Evolutionary conservation across 2,113 vertebrate genomes (phyloP).

Genomic region (Coptodon rendalli): DNA sequence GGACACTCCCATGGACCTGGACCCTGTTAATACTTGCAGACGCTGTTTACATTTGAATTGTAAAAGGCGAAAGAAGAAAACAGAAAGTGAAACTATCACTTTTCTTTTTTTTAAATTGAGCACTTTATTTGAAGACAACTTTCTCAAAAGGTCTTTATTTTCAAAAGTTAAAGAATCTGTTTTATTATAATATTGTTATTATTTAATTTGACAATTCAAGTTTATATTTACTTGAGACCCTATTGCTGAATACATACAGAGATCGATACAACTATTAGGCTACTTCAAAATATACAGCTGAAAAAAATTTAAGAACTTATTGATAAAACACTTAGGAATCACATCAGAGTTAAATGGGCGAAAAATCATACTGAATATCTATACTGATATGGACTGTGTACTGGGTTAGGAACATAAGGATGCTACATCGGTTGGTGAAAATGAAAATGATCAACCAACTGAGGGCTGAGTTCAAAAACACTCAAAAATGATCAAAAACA

Average conservation of each 20-base stretch:
- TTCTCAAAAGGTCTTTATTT: neutral
- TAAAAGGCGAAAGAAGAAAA: neutral
- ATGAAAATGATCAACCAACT: neutral
- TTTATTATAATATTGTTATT: neutral
- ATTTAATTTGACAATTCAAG: neutral
- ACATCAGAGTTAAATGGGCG: neutral
- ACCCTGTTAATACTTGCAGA: neutral
- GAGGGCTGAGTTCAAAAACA: neutral
- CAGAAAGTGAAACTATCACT: neutral
- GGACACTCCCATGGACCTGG: neutral
- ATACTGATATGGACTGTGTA: neutral
- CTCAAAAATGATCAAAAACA: neutral
- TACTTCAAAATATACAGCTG: neutral
- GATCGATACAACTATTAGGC: neutral
- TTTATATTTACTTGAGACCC: neutral
- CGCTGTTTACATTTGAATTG: neutral
- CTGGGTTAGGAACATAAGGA: neutral
- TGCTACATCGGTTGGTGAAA: neutral
- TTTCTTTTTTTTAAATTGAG: neutral
- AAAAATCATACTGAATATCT: neutral
- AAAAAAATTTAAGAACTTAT: neutral
- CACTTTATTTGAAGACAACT: neutral
- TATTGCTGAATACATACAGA: neutral
- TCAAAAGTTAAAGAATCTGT: neutral
- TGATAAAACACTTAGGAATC: neutral